These are phyloP conservation scores for Ceriagrion tenellum DNA, from an alignment of 2,888 invertebrate species.

Conservation along the genomic window DNA sequence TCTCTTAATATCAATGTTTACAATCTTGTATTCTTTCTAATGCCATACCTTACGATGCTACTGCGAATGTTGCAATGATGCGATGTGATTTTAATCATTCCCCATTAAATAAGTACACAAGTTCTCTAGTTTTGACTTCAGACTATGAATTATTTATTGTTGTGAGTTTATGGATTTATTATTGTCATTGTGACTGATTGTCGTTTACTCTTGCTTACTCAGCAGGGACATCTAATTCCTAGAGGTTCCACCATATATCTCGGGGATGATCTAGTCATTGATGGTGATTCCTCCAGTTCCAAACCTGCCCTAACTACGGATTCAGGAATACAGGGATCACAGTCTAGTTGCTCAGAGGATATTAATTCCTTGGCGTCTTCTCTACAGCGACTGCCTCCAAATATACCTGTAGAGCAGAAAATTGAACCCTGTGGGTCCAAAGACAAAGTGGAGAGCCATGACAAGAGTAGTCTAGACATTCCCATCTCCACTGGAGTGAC, in stretches of 20 bases:
- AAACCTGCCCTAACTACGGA: not conserved
- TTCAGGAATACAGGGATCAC: slow-evolving; percentile 31
- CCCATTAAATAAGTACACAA: too few relatives aligned
- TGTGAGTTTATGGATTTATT: too few relatives aligned
- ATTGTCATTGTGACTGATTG: not conserved
- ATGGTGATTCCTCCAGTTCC: slow-evolving; percentile 42
- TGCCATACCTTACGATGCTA: too few relatives aligned
- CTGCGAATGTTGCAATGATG: too few relatives aligned
- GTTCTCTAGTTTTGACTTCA: too few relatives aligned
- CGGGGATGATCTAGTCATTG: slow-evolving; percentile 69
- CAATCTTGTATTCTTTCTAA: too few relatives aligned
- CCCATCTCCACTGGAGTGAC: slow-evolving; percentile 5
- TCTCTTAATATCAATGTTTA: too few relatives aligned
- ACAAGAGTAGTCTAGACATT: slow-evolving; percentile 52
- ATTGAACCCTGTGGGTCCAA: slow-evolving; percentile 34
- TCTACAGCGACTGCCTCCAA: not conserved
- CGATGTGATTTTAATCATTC: too few relatives aligned
- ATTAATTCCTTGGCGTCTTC: not conserved
- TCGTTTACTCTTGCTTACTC: slow-evolving; percentile 44
- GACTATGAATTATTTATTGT: too few relatives aligned
- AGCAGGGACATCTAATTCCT: slow-evolving; percentile 70
- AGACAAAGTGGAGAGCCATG: slow-evolving; percentile 40
- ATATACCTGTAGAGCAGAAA: not conserved
- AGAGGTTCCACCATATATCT: slow-evolving; percentile 70
- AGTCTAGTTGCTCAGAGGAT: not conserved